phyloP scores from a whole-genome alignment of 2,888 invertebrate species.

The Rutpela maculata region DNA sequence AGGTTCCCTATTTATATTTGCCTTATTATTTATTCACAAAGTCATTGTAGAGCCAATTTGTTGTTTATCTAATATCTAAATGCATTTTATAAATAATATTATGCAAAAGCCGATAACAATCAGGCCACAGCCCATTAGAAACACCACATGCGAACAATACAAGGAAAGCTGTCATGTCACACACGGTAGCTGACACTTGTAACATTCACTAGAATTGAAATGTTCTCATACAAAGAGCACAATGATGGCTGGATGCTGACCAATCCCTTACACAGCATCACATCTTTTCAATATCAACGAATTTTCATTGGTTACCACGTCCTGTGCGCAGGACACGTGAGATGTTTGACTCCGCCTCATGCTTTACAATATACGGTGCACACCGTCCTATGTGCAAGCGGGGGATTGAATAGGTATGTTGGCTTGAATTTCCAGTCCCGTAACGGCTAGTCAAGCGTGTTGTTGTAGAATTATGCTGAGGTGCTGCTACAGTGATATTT shows the following conservation, averaged over 20 bases:
- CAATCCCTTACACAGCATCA: conserved; percentile 71
- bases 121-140: conserved; percentile 65
- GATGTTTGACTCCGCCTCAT: conserved; percentile 62
- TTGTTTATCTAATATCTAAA: conserved; percentile 40
- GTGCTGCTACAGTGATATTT: conserved; percentile 35
- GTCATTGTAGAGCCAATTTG: conserved; percentile 21
- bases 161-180: conserved; percentile 73
- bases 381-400: conserved; percentile 49
- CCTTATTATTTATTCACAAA: neutral
- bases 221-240: conserved; percentile 68
- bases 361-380: conserved; percentile 51
- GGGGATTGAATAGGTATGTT: conserved; percentile 41
- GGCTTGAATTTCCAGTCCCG: conserved; percentile 44
- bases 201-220: conserved; percentile 72
- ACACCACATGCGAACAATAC: conserved; percentile 70
- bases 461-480: conserved; percentile 41
- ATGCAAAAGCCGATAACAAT: conserved; percentile 43
- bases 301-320: conserved; percentile 65
- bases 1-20: neutral
- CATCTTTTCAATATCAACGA: conserved; percentile 65
- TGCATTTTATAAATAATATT: conserved; percentile 45
- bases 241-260: conserved; percentile 74
- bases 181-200: conserved; percentile 73
- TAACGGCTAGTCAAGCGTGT: conserved; percentile 51
- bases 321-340: conserved; percentile 68